Conservation (phyloP, 1,140 invertebrate genomes). For the Cepaea nemoralis region DNA sequence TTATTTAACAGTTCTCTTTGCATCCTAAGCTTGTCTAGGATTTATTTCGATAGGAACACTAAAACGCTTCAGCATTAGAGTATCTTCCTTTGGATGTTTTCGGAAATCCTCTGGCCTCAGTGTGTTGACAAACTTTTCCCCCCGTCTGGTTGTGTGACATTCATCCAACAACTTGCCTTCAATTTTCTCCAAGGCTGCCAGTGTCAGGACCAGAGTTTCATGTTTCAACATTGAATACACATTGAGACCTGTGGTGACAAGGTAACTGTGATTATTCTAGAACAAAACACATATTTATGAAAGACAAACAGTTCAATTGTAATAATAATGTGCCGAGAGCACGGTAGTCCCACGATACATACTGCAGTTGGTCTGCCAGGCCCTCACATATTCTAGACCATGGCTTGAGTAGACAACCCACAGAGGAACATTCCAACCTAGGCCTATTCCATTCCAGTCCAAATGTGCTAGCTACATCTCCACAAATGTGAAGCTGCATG, state of each 20-base stretch:
- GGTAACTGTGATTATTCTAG: background rate
- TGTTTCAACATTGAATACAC: constrained; percentile 93
- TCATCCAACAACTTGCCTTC: constrained; percentile 88
- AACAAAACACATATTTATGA: background rate
- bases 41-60: background rate
- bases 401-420: no score
- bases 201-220: constrained; percentile 91
- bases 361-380: no score
- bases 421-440: no score
- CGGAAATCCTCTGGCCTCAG: constrained; percentile 31
- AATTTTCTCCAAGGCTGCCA: constrained; percentile 85
- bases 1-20: no score
- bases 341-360: no score
- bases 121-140: constrained; percentile 29
- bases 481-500: no score
- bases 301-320: no score
- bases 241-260: constrained; percentile 75
- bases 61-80: constrained; percentile 20
- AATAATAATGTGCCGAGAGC: no score
- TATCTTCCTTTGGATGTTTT: constrained; percentile 16
- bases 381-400: no score
- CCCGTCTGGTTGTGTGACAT: constrained; percentile 76
- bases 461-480: no score
- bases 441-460: no score
- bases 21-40: background rate